These are phyloP conservation scores for Caenorhabditis remanei DNA, from an alignment of 1,140 invertebrate genomes.

Conservation along the genomic window DNA sequence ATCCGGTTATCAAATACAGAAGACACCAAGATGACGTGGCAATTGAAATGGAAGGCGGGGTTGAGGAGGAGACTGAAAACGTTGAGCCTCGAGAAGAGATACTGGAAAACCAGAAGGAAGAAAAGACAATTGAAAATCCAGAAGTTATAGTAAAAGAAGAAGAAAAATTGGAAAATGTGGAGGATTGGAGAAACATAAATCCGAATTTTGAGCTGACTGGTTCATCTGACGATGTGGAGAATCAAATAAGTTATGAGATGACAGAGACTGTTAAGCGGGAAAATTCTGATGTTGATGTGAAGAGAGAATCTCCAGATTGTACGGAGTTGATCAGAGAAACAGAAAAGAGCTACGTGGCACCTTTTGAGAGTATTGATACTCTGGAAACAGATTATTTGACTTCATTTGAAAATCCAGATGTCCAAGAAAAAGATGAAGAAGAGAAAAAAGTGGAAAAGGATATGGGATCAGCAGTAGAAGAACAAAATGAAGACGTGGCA, in stretches of 20 bases:
- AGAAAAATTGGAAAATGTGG: not conserved
- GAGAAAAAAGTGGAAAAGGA: not conserved
- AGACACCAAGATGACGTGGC: slow-evolving; percentile 31
- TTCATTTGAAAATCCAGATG: not conserved
- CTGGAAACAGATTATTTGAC: too few relatives aligned
- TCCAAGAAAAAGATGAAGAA: not conserved
- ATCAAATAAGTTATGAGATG: not conserved
- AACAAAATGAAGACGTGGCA: too few relatives aligned
- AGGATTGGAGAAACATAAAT: slow-evolving; percentile 29
- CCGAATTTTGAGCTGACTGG: not conserved
- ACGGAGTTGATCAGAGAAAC: too few relatives aligned
- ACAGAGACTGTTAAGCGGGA: not conserved
- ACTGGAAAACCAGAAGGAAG: not conserved
- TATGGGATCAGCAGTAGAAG: too few relatives aligned
- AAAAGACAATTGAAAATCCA: not conserved
- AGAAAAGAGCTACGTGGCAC: too few relatives aligned
- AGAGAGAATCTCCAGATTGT: not conserved
- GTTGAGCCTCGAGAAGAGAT: too few relatives aligned
- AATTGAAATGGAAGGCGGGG: slow-evolving; percentile 12
- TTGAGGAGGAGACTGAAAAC: not conserved
- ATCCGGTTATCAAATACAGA: not conserved
- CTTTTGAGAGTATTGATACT: too few relatives aligned
- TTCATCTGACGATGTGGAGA: not conserved
- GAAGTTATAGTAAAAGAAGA: not conserved
- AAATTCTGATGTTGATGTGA: not conserved